Base-by-base conservation (phyloP, 2,888 invertebrate species). In the Stenolophus ochropezus region DNA sequence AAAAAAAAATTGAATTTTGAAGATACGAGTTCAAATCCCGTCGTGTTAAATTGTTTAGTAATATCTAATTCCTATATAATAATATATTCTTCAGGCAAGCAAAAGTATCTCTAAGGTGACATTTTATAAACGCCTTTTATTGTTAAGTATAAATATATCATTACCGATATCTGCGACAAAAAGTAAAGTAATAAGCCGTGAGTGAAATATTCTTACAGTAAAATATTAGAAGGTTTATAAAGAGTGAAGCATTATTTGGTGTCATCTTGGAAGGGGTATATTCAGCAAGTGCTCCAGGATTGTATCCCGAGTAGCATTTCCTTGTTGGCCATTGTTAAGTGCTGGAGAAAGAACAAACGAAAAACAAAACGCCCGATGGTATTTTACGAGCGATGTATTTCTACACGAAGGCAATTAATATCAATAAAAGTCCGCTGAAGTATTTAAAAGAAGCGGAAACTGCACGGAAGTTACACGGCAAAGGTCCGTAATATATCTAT, bases 341-440 rank as follows among this genome's bases (percentile, higher is more conserved):
- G 73, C 65, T 33, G 18, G 33, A 33, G 49, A 21, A 21, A 20
- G 21, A 73, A 20, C 20, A 73, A 73, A 73, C 73, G 47, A 73
- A 53, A 75, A 75, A 75, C 75, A 75, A 75, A 75, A 75, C 53
- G 75, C n/a, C 75, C 51, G 53, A 73, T 58, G 33, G 53, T 80
- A 69, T 80, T 80, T 80, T 80, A 80, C 73, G 80, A 47, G 49
- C 79, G 73, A 73, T 80, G 73, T 80, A 80, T 80, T 80, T 80
- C 73, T 73, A 73, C 79, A 79, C 80, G 80, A 73, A 80, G 58
- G 82, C 85, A 84, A 86, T 86, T 86, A 86, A 86, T 86, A 85
- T 85, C 85, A 86, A 85, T 86, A 85, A 85, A 85, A 84, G 85
- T 86, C 85, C 82, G 56, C 56, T 84, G 79, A 84, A 85, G 82